These are phyloP conservation scores for Drosophila neonasuta DNA, from an alignment of 2,888 invertebrate genomes.

Conservation along the genomic window DNA sequence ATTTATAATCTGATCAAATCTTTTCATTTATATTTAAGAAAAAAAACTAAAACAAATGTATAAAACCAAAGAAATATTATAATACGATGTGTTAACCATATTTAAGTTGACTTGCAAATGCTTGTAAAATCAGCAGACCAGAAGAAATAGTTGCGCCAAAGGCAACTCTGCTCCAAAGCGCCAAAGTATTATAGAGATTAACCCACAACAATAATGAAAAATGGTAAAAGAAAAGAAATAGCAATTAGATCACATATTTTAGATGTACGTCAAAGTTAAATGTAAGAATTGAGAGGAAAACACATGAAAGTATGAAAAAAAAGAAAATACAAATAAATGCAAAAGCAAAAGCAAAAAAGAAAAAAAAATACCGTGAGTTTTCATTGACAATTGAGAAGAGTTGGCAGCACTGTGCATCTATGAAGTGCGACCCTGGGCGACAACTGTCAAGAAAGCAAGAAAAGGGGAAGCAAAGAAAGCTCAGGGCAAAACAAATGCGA, in stretches of 20 bases:
- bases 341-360: slow-evolving; percentile 9
- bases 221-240: slow-evolving; percentile 19
- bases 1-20: too few relatives aligned
- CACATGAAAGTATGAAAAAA: slow-evolving; percentile 26
- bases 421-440: slow-evolving; percentile 28
- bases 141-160: slow-evolving; percentile 20
- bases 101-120: background rate
- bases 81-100: background rate
- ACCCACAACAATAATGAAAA: slow-evolving; percentile 43
- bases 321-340: slow-evolving; percentile 39
- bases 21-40: background rate
- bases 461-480: slow-evolving; percentile 14
- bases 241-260: slow-evolving; percentile 67
- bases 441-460: slow-evolving; percentile 36
- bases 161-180: slow-evolving; percentile 1
- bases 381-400: background rate
- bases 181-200: slow-evolving; percentile 23
- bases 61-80: background rate
- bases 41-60: background rate
- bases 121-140: slow-evolving; percentile 12
- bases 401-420: slow-evolving; percentile 35
- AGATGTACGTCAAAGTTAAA: slow-evolving; percentile 73
- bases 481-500: slow-evolving; percentile 29
- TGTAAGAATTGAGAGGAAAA: slow-evolving; percentile 60
- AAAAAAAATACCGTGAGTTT: slow-evolving; percentile 4